phyloP scores from a whole-genome alignment of 2,888 invertebrate genomes.

The Dastarcus helophoroides region DNA sequence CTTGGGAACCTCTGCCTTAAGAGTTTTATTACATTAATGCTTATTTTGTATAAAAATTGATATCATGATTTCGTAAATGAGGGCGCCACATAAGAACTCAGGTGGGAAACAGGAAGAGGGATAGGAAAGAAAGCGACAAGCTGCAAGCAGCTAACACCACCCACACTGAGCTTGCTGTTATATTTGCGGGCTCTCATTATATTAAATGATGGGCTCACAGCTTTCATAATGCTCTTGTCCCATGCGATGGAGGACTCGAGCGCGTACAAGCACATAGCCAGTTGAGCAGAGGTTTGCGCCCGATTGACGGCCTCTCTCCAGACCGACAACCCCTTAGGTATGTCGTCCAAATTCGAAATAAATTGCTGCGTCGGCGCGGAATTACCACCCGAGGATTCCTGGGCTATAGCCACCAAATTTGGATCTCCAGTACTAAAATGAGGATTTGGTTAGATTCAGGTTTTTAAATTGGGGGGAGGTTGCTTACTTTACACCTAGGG shows the following conservation, averaged over 20 bases:
- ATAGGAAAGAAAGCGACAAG: too few species aligned
- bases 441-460: slow-evolving; percentile 2
- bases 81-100: too few species aligned
- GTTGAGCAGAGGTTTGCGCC: slow-evolving; percentile 78
- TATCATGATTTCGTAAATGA: too few species aligned
- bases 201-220: slow-evolving; percentile 59
- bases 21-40: too few species aligned
- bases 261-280: slow-evolving; percentile 81
- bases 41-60: too few species aligned
- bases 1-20: too few species aligned
- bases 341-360: slow-evolving; percentile 32
- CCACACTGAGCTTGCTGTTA: slow-evolving; percentile 41
- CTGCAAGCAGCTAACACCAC: too few species aligned
- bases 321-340: slow-evolving; percentile 65
- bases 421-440: slow-evolving; percentile 46
- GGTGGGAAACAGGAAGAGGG: too few species aligned
- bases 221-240: slow-evolving; percentile 99
- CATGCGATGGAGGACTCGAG: slow-evolving; percentile 90
- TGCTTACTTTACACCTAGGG: slow-evolving; percentile 56
- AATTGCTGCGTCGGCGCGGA: slow-evolving; percentile 11
- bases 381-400: slow-evolving; percentile 26
- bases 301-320: slow-evolving; percentile 86
- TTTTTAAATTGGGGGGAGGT: neutral
- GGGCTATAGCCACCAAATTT: slow-evolving; percentile 47
- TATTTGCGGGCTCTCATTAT: slow-evolving; percentile 39